Evolutionary conservation across 1,140 invertebrate species (phyloP), one percentile per base, ranked within the genome.

Genomic region (Aphis craccivora): DNA sequence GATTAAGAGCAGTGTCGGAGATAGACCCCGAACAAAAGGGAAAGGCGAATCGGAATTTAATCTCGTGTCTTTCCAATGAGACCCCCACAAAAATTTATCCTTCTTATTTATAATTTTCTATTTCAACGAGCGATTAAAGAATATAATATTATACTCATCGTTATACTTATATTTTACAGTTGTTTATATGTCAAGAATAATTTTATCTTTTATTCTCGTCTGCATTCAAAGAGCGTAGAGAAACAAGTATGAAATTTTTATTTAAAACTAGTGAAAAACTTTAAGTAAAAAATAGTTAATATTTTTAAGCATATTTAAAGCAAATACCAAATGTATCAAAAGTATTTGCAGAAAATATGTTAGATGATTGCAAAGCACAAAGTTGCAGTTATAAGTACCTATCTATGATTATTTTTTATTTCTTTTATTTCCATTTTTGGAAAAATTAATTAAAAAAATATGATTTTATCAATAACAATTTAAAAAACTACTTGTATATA

Each of bases 11-110:
- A 11, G 91, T 84, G 51, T 53, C 83, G 8, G 23, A 92, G 67
- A 81, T 81, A 51, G 20, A 83, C 60, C 22, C 30, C 22, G 76
- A 18, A 84, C 2, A 76, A 83, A 84, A n/a, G 43, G 43, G 45
- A 48, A 48, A 48, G 25, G 67, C 20, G 45, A 51, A 92, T 76
- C 7, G 91, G 91, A 92, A 92, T 92, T 92, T 92, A 83, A 83
- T 81, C 45, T 92, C 40, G 55, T 14, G 55, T 90, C 35, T 37
- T 90, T 84, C 22, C 8, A 37, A 51, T 92, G 60, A 8, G 67
- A 43, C 9, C 6, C 48, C 48, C 35, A 37, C 48, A 55, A 89
- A 55, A 53, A 89, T 89, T 37, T 89, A n/a, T n/a, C 87, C 7
- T 35, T 53, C 87, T 20, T 89, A 53, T 53, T 89, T 53, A 53